Conservation (phyloP, 2,888 invertebrate species). For the Clusia tigrina region DNA sequence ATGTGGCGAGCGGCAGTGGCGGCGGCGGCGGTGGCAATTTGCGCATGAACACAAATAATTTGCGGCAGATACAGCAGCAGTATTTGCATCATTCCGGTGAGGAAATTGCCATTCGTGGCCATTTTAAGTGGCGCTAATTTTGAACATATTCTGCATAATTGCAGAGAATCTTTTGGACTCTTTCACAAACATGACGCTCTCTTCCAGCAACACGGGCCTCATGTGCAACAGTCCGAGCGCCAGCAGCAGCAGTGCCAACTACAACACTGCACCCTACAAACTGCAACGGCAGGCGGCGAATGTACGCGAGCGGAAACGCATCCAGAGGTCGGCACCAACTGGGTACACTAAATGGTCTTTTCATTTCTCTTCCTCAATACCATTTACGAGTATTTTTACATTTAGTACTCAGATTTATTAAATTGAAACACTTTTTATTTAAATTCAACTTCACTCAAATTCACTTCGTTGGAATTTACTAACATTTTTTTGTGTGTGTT, state of each 20-base stretch:
- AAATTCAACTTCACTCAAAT: background rate
- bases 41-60: slow-evolving; percentile 56
- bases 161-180: slow-evolving; percentile 55
- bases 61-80: slow-evolving; percentile 64
- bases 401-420: background rate
- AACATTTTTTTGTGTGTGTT: no score
- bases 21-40: slow-evolving; percentile 39
- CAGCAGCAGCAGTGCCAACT: slow-evolving; percentile 38
- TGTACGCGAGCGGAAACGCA: slow-evolving; percentile 95
- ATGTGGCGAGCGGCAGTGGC: slow-evolving; percentile 40
- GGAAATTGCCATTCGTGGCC: background rate
- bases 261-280: slow-evolving; percentile 69
- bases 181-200: slow-evolving; percentile 49
- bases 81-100: slow-evolving; percentile 60
- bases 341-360: slow-evolving; percentile 70
- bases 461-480: slow-evolving; percentile 27
- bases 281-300: slow-evolving; percentile 91
- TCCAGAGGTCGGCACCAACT: slow-evolving; percentile 95
- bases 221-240: slow-evolving; percentile 52
- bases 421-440: background rate
- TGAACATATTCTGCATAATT: slow-evolving; percentile 28
- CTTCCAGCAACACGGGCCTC: slow-evolving; percentile 38
- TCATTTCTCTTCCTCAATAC: slow-evolving; percentile 41
- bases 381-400: background rate
- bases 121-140: background rate